These are phyloP conservation scores for Eristalinus aeneus DNA, from an alignment of 2,888 invertebrate species.

Conservation along the genomic window DNA sequence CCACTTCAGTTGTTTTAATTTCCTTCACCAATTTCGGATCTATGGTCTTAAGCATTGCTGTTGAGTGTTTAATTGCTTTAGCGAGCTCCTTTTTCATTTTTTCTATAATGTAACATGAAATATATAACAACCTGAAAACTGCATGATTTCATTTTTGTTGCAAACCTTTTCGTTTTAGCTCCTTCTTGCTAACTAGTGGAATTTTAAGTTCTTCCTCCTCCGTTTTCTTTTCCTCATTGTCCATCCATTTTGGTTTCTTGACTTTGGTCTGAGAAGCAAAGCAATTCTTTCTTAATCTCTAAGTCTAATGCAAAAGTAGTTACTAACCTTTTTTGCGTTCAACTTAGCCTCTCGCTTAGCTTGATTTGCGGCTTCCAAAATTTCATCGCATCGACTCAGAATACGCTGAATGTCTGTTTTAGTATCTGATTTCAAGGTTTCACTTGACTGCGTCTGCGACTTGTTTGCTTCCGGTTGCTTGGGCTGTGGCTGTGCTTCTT, in stretches of 20 bases:
- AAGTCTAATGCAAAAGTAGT: background rate
- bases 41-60: conserved; percentile 37
- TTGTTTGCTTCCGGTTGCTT: conserved; percentile 3
- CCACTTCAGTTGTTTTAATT: background rate
- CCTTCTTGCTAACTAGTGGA: conserved; percentile 57
- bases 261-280: conserved; percentile 61
- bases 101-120: conserved; percentile 69
- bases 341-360: conserved; percentile 74
- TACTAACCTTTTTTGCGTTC: conserved; percentile 73
- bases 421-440: background rate
- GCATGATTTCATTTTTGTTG: background rate
- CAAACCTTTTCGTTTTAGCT: conserved; percentile 71
- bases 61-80: conserved; percentile 72
- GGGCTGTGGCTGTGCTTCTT: background rate
- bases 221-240: conserved; percentile 32
- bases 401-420: conserved; percentile 21
- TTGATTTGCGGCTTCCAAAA: conserved; percentile 75
- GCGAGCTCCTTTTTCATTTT: conserved; percentile 69
- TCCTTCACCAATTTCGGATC: conserved; percentile 13
- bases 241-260: conserved; percentile 60
- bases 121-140: background rate
- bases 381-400: conserved; percentile 74
- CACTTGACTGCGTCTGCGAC: background rate
- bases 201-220: conserved; percentile 28
- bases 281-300: background rate